Evolutionary conservation across 2,113 vertebrate species (phyloP).

Genomic region (Ardeotis arabs): DNA sequence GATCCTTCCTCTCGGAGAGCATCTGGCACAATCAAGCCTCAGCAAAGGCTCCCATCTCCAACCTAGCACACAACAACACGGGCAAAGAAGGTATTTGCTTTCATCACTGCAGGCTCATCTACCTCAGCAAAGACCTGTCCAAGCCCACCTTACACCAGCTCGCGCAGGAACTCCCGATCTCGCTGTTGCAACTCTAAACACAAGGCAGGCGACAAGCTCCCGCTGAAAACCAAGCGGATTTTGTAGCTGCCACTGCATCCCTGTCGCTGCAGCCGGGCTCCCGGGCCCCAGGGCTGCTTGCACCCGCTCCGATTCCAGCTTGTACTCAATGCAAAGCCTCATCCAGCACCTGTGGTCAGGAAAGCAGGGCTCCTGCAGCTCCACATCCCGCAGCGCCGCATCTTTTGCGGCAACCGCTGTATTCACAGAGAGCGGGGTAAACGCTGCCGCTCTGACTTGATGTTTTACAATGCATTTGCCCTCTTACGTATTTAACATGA

Average conservation of each 20-base stretch:
- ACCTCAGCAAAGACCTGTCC: neutral
- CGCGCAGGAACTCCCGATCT: neutral
- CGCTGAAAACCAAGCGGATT: neutral
- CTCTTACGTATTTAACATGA: neutral
- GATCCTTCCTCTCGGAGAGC: neutral
- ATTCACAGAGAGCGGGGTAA: fast-evolving
- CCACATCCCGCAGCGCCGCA: neutral
- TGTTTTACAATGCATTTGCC: neutral
- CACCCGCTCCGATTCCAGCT: fast-evolving
- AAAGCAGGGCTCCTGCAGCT: neutral
- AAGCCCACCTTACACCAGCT: neutral
- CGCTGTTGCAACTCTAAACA: neutral
- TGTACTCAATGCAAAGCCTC: neutral
- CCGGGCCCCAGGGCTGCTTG: neutral
- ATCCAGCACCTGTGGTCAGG: neutral
- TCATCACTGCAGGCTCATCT: neutral
- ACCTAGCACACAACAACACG: neutral
- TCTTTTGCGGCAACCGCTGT: neutral
- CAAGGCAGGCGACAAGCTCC: neutral
- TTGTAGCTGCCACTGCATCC: fast-evolving
- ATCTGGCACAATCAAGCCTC: neutral
- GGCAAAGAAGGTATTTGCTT: neutral
- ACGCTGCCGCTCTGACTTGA: neutral
- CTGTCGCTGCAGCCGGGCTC: neutral
- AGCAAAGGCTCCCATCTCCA: neutral